Base-by-base conservation (phyloP, 2,113 vertebrate genomes). In the Tachycineta bicolor region DNA sequence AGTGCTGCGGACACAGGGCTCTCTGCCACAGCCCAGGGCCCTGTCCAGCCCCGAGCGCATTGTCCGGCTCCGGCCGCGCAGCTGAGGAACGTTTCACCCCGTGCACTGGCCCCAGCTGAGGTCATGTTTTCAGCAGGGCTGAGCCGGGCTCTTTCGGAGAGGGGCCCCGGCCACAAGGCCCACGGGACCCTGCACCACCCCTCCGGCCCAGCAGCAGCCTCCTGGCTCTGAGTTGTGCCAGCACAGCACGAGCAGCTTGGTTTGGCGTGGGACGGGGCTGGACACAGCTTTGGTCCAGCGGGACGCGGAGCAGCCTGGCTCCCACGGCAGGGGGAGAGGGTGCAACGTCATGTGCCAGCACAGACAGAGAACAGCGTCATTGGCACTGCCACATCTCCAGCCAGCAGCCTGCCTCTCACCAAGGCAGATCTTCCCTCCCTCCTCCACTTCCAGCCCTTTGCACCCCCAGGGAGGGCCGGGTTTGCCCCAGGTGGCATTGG, bases 41-140 rank as follows among this genome's bases (percentile, higher is more conserved):
- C 74, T 73, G 60, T 86, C 62, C 73, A 81, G 53, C 69, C 76
- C 68, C 5, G 0, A 11, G 75, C 4, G 31, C 59, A 15, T 47
- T 12, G 62, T 85, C 88, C 26, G 0, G 74, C 60, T 69, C 39
- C 0, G 4, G n/a, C 68, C 2, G 0, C 0, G 28, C 93, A 92
- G 94, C 91, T 94, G 94, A 94, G 94, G 77, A 94, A 47, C 75
- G 3, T 59, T 80, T 95, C 58, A 87, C 96, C 94, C 96, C 90
- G 53, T 52, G 87, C 84, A 81, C 94, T 89, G 95, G 95, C 96
- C 95, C 90, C 96, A 91, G 87, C 87, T 93, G 95, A 97, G 91
- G 94, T 95, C 93, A 95, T 94, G 81, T 87, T 93, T 91, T 91
- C 77, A 2, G 84, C 94, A 91, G 89, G 52, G 47, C 91, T 52